Base-by-base conservation (phyloP, 2,797 vertebrate genomes). In the Oceanodroma leucorhoa region DNA sequence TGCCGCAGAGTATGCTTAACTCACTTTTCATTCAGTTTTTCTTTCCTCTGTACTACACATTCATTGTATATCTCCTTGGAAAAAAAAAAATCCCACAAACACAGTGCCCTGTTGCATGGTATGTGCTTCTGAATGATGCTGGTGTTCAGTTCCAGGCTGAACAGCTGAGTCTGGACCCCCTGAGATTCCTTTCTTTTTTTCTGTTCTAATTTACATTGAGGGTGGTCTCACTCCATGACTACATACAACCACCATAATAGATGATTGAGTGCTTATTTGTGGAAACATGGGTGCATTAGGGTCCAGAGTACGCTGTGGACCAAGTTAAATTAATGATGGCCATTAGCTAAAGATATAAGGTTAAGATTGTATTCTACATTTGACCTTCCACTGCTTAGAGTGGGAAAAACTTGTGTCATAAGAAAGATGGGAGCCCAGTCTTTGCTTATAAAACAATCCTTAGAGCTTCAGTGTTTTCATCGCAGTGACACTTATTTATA, bases 1-100 rank as follows among this genome's bases (percentile, higher is more conserved):
- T 2, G 36, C 79, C 41, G 86, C 76, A 67, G 58, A 40, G 54
- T 20, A 41, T 11, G 34, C 58, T 83, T 40, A 77, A 78, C 96
- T 96, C 38, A 8, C 93, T 96, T 96, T 69, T 94, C 91, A 88
- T 93, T 95, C 92, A 87, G 38, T 81, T 96, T 94, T 88, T 90
- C 92, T 83, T 96, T 73, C 80, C 81, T 96, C 93, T 94, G 46
- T 95, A 41, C 88, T 94, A 36, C 72, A 41, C 77, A 5, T 77
- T 78, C 87, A 85, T 92, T 93, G 83, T 94, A 5, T 66, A 70
- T 77, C 93, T 87, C 89, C 89, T 83, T 57, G 43, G 77, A 38
- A 36, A 30, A 71, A 72, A 79, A 75, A 32, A 60, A 6, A 60
- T 30, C 65, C 85, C 61, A 20, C 27, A 30, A 60, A 18, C 73